A percentile compares a stretch with the other conserved stretches of the same genome.
Evolutionary conservation across 2,888 invertebrate species (phyloP).

Genomic region (Apodemia hepburni): DNA sequence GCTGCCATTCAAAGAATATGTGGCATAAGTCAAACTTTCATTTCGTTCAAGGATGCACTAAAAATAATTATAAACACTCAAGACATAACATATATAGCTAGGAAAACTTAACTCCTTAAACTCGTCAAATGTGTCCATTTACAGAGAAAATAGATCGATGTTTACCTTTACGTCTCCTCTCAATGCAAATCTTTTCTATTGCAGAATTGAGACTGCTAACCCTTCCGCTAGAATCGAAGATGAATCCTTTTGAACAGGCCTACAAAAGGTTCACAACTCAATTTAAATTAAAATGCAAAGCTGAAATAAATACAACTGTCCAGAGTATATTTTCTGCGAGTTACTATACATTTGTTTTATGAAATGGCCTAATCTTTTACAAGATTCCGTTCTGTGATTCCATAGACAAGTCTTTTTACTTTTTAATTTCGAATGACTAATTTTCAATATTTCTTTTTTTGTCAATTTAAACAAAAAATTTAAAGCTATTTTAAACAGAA

Average conservation of each 20-base stretch:
- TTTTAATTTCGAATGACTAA: conserved; percentile 66
- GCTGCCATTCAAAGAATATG: conserved; percentile 80
- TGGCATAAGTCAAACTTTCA: conserved; percentile 81
- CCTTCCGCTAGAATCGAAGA: conserved; percentile 73
- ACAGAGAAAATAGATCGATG: conserved; percentile 77
- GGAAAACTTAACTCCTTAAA: conserved; percentile 44
- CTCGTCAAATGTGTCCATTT: conserved; percentile 58
- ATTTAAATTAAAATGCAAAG: conserved; percentile 78
- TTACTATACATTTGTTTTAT: conserved; percentile 81
- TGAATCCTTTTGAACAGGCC: conserved; percentile 70
- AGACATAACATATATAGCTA: conserved; percentile 45
- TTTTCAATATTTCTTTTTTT: conserved; percentile 46
- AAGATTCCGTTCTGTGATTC: conserved; percentile 79
- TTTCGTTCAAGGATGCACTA: conserved; percentile 79
- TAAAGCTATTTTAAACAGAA: no score
- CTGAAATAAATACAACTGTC: conserved; percentile 80
- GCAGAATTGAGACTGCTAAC: conserved; percentile 77
- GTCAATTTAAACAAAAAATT: conserved; percentile 37
- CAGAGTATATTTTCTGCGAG: conserved; percentile 80
- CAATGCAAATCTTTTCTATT: conserved; percentile 77
- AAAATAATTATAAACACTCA: conserved; percentile 74
- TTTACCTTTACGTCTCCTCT: conserved; percentile 79
- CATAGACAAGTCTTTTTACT: conserved; percentile 70
- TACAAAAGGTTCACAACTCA: conserved; percentile 73
- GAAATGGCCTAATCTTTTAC: conserved; percentile 81